A percentile compares a stretch with the other conserved stretches of the same genome.
phyloP scores from a whole-genome alignment of 2,113 vertebrate genomes.

The Cricetomys ansorgei region DNA sequence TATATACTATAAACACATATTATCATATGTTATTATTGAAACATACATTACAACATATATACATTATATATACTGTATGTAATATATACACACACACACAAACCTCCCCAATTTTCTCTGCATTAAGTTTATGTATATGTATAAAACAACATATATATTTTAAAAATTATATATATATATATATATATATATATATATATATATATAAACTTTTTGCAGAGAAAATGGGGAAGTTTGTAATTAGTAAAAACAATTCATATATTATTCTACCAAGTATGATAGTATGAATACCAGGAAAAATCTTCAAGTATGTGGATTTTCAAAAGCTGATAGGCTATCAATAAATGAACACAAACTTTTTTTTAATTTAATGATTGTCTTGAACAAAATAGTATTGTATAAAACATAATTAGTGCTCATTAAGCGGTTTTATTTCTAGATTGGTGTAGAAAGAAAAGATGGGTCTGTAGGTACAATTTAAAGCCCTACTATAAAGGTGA shows the following conservation, averaged over 20 bases:
- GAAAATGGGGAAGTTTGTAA: background rate
- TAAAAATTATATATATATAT: background rate
- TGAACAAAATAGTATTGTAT: background rate
- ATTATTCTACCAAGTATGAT: background rate
- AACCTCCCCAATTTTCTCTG: no score
- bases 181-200: background rate
- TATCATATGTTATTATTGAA: no score
- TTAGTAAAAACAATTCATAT: background rate
- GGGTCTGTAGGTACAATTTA: background rate
- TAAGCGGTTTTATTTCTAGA: background rate
- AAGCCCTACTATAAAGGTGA: background rate
- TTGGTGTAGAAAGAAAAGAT: background rate
- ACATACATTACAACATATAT: no score
- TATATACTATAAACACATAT: no score
- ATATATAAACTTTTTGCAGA: background rate
- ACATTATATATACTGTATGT: no score
- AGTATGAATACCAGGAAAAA: background rate
- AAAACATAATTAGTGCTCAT: background rate
- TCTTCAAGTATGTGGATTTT: background rate
- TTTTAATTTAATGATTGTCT: background rate
- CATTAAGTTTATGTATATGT: no score
- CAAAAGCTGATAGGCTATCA: constrained; percentile 22
- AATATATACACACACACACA: no score
- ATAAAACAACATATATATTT: no score
- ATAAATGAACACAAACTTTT: background rate